A percentile compares a stretch with the other conserved stretches of the same genome.
Conservation (phyloP, 2,797 vertebrate species). For the Cephalopachus bancanus region DNA sequence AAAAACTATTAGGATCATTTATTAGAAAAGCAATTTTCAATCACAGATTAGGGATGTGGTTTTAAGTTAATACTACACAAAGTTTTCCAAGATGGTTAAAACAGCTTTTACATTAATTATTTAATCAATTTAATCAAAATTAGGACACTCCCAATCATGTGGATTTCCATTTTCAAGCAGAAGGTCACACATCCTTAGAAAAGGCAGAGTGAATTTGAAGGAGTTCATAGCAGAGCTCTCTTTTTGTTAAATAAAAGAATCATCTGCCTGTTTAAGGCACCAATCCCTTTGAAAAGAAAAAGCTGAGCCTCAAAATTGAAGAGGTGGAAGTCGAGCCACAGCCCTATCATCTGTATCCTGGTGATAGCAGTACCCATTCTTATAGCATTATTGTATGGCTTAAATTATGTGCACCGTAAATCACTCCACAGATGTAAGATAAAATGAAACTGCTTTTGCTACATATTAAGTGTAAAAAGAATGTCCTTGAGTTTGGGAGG, state of each 20-base stretch:
- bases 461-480: not conserved
- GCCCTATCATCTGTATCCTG: slow-evolving; percentile 7
- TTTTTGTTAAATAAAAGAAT: slow-evolving; percentile 22
- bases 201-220: slow-evolving; percentile 22
- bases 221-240: not conserved
- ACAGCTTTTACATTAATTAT: slow-evolving; percentile 12
- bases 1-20: slow-evolving; percentile 9
- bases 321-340: not conserved
- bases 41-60: not conserved
- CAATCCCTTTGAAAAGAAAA: slow-evolving; percentile 20
- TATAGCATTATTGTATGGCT: not conserved
- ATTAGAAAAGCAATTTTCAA: slow-evolving; percentile 55
- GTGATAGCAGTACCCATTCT: slow-evolving; percentile 1
- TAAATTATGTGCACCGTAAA: slow-evolving; percentile 39
- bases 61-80: slow-evolving; percentile 14
- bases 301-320: slow-evolving; percentile 25
- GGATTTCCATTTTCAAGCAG: slow-evolving; percentile 2
- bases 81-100: slow-evolving; percentile 30
- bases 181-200: slow-evolving; percentile 17
- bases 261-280: not conserved
- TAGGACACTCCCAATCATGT: not conserved
- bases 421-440: not conserved
- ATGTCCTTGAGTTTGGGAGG: not conserved
- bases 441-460: slow-evolving; percentile 23
- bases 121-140: slow-evolving; percentile 11